Base-by-base conservation (phyloP, 2,797 vertebrate genomes). In the Esox masquinongy region DNA sequence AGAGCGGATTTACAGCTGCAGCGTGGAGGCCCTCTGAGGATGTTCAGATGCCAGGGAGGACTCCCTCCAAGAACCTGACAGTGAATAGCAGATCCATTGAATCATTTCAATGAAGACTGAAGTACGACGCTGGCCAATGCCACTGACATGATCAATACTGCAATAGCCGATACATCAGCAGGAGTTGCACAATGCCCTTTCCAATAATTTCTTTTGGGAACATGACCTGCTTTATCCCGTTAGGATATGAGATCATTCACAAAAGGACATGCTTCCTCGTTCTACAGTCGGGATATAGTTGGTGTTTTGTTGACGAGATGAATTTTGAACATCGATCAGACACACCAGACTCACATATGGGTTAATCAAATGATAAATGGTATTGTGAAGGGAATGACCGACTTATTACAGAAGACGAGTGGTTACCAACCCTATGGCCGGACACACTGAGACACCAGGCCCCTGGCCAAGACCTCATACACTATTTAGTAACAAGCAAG, bases 101-200 rank as follows among this genome's bases (percentile, higher is more conserved):
- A 51, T 51, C 0, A 71, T 77, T 72, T 78, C 72, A 74, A 59
- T 69, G 78, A 87, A 12, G 70, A 68, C 76, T 36, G 19, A 51
- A 68, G 63, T 68, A 67, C 16, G 3, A 79, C 59, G 70, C 71
- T 70, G 74, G 31, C 69, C 56, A 68, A 24, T 72, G 1, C 72
- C 72, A 71, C 72, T 70, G 34, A 82, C 77, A 68, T 73, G 47
- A 66, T 39, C 56, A 43, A 61, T 14, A 8, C 53, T 74, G 26
- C 6, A 24, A 59, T 59, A 24, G 8, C 56, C 17, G 56, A 59
- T 24, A 24, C 3, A 53, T 70, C 69, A 51, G 15, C 17, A 71
- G 53, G 43, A 49, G 43, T 61, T 47, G 43, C 7, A 43, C 31
- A n/a, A 71, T 53, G 49, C 15, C 51, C 69, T 49, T 53, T 26